Evolutionary conservation across 2,888 invertebrate genomes (phyloP).

Genomic region (Parnassius smintheus): DNA sequence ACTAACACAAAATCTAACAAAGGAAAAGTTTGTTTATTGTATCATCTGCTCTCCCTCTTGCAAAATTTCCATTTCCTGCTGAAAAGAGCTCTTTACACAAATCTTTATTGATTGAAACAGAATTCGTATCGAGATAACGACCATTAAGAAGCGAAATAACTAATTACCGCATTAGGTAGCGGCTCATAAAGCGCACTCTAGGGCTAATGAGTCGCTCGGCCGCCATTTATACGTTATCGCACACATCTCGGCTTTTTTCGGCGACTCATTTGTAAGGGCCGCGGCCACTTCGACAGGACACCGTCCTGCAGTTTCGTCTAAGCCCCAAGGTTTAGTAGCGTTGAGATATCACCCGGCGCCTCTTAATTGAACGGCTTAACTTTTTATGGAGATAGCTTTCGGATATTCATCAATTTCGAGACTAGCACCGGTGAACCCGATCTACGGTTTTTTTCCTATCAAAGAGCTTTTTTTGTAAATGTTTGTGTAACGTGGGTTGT

Average conservation of each 20-base stretch:
- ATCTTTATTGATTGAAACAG: not conserved
- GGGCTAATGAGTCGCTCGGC: constrained; percentile 13
- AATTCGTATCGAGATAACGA: not conserved
- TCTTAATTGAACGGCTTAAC: constrained; percentile 25
- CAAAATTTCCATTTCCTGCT: too few species aligned
- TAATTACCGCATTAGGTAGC: constrained; percentile 2
- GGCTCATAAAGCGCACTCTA: constrained; percentile 1
- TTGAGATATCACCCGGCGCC: constrained; percentile 18
- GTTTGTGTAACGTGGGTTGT: not conserved
- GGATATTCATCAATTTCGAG: constrained; percentile 3
- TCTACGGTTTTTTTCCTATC: constrained; percentile 3
- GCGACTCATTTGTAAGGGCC: constrained; percentile 18
- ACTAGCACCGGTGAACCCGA: constrained; percentile 3
- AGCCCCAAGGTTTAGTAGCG: constrained; percentile 2
- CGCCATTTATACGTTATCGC: constrained; percentile 10
- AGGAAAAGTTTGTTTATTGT: too few species aligned
- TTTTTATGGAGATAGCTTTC: constrained; percentile 16
- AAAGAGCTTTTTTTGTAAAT: not conserved
- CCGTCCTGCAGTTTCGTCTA: constrained; percentile 1
- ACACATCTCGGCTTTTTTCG: constrained; percentile 9
- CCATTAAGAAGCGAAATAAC: not conserved
- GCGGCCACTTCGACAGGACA: not conserved
- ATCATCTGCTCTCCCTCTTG: too few species aligned
- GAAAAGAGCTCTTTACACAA: too few species aligned
- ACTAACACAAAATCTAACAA: too few species aligned